Evolutionary conservation across 2,888 invertebrate genomes (phyloP).

Genomic region (Prosapia bicincta): DNA sequence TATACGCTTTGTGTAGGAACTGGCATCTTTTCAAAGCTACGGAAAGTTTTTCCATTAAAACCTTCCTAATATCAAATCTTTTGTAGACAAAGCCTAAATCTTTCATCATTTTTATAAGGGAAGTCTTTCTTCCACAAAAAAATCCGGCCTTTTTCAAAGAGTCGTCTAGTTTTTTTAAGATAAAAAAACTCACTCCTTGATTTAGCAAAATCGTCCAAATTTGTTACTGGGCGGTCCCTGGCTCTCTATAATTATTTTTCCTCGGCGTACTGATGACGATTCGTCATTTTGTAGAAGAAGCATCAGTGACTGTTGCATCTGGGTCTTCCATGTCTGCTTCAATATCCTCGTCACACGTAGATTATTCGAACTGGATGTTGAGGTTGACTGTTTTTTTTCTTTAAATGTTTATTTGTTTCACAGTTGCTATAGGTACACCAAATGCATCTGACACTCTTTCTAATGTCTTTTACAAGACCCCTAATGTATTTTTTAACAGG

Average conservation of each 20-base stretch:
- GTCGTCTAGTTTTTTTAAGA: background rate
- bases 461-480: background rate
- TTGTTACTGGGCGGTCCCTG: background rate
- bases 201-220: background rate
- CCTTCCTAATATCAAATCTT: constrained; percentile 13
- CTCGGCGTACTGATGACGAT: background rate
- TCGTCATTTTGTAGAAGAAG: background rate
- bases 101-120: background rate
- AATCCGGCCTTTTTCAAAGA: background rate
- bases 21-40: background rate
- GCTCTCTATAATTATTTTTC: background rate
- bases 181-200: constrained; percentile 4
- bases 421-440: background rate
- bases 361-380: background rate
- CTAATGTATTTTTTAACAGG: background rate
- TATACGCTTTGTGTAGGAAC: constrained; percentile 4
- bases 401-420: background rate
- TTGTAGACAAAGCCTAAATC: background rate
- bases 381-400: background rate
- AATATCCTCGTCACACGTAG: background rate
- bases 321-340: background rate
- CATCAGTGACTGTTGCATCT: background rate
- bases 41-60: constrained; percentile 9
- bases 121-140: background rate
- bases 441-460: background rate